Base-by-base conservation (phyloP, 2,888 invertebrate species). In the Dione vanillae region DNA sequence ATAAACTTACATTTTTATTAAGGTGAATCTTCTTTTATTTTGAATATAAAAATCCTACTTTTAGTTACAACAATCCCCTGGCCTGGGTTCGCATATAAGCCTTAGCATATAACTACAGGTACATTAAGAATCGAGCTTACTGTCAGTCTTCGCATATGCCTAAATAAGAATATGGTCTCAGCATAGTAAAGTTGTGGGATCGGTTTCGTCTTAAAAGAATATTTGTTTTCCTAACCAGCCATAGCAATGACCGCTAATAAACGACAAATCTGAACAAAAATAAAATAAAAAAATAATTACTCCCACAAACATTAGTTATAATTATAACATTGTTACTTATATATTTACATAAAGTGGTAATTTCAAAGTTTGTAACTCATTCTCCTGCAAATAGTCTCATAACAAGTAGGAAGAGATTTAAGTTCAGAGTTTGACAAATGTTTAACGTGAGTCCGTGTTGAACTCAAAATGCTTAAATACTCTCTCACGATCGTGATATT, bases 391-490 rank as follows among this genome's bases (percentile, higher is more conserved):
- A 77, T 70, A 76, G 73, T 69, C 74, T 76, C 70, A 74, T 69
- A 74, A 73, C 74, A 64, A 78, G 76, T 74, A 80, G 83, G 81
- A 83, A 81, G 80, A 68, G 78, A 82, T 82, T 83, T 78, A 83
- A 77, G 76, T 75, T 73, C 67, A 65, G 73, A 74, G 76, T 80
- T 78, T 85, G 86, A 88, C 83, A 82, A 83, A 88, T 86, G 83
- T 78, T 76, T 81, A 80, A 83, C 86, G 83, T 86, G 85, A 83
- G 75, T 77, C 84, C 84, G 84, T 84, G 86, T 83, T 72, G 61
- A 71, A 72, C 72, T 73, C 68, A 75, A 76, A 79, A 77, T 76
- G 78, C 66, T 68, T 76, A 74, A 78, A 77, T 77, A 77, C 72
- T 75, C 72, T 76, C 76, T 75, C 75, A 77, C 76, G 77, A 74